phyloP scores from a whole-genome alignment of 2,797 vertebrate genomes.

The Bryconaethiops microstoma region DNA sequence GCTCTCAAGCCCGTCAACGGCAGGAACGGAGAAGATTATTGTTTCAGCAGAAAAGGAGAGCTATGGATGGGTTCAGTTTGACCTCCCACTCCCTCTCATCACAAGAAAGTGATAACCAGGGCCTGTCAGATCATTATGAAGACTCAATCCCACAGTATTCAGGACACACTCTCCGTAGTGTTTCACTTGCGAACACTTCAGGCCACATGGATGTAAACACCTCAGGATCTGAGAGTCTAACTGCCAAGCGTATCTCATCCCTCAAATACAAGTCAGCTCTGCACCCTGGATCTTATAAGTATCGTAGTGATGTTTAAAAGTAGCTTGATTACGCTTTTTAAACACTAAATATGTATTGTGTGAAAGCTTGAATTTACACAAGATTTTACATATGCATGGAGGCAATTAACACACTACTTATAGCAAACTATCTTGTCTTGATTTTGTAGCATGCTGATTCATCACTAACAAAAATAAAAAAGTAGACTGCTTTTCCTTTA shows the following conservation, averaged over 20 bases:
- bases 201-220: not conserved
- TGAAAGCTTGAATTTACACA: not conserved
- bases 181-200: slow-evolving; percentile 1
- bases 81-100: slow-evolving; percentile 19
- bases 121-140: slow-evolving; percentile 11
- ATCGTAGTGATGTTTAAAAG: slow-evolving; percentile 34
- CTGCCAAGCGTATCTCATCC: slow-evolving; percentile 13
- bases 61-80: slow-evolving; percentile 64
- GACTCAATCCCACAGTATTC: slow-evolving; percentile 17
- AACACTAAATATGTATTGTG: not conserved
- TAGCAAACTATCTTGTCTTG: no score
- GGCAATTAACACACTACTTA: not conserved
- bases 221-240: slow-evolving; percentile 12
- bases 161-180: not conserved
- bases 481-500: not conserved
- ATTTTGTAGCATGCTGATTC: not conserved
- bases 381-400: not conserved
- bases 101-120: slow-evolving; percentile 13
- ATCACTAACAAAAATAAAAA: not conserved
- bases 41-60: slow-evolving; percentile 66
- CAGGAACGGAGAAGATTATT: slow-evolving; percentile 48
- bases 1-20: slow-evolving; percentile 54
- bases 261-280: slow-evolving; percentile 1
- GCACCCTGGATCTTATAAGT: not conserved
- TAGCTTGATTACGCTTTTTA: not conserved